phyloP scores from a whole-genome alignment of 2,797 vertebrate genomes.

The Melanotaenia trifasciata region DNA sequence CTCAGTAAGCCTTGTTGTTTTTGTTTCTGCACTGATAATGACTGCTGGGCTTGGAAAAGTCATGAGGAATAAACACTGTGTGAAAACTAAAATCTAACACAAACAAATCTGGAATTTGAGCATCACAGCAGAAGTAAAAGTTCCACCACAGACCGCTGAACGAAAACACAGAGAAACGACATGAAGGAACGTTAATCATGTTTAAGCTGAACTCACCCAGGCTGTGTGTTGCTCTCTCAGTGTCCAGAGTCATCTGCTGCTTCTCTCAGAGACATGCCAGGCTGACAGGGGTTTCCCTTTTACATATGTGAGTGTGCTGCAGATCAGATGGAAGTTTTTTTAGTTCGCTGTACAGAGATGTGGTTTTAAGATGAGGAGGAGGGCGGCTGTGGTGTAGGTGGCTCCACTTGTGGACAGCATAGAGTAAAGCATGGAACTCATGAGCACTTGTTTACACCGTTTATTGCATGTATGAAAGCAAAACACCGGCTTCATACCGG shows the following conservation, averaged over 20 bases:
- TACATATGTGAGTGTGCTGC: slow-evolving; percentile 26
- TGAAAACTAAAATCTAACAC: too few relatives aligned
- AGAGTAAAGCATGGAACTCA: slow-evolving; percentile 18
- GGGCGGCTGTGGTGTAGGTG: slow-evolving; percentile 44
- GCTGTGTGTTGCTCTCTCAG: slow-evolving; percentile 46
- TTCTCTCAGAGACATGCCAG: slow-evolving; percentile 5
- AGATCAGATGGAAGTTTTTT: slow-evolving; percentile 44
- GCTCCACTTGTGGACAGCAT: neutral
- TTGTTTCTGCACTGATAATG: too few relatives aligned
- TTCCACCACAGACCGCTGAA: neutral
- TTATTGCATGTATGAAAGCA: slow-evolving; percentile 21
- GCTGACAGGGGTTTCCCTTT: slow-evolving; percentile 73
- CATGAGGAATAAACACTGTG: too few relatives aligned
- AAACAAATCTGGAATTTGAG: neutral
- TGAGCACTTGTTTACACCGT: slow-evolving; percentile 4
- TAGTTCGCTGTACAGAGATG: slow-evolving; percentile 29
- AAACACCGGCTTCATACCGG: neutral
- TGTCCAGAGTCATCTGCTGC: slow-evolving; percentile 50
- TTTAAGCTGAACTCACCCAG: slow-evolving; percentile 50
- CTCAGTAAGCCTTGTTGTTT: too few relatives aligned
- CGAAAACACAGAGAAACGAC: neutral
- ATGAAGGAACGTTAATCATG: too few relatives aligned
- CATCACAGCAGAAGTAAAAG: too few relatives aligned
- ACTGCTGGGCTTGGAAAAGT: too few relatives aligned
- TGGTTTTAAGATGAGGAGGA: slow-evolving; percentile 55